A percentile compares a stretch with the other conserved stretches of the same genome.
phyloP scores from a whole-genome alignment of 2,797 vertebrate genomes.

The Nyctalus aviator region DNA sequence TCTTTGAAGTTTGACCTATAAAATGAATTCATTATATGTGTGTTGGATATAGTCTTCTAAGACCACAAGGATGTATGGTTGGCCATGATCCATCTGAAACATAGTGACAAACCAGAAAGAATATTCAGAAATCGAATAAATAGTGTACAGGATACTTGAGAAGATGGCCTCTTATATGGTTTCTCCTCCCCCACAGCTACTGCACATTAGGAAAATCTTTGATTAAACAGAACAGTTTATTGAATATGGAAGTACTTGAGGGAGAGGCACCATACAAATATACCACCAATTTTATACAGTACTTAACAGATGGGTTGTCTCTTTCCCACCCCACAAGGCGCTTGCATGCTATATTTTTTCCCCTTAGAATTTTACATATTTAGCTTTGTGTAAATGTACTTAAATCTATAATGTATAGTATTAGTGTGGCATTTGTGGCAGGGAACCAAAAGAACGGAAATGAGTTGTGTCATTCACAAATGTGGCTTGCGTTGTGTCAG shows the following conservation, averaged over 20 bases:
- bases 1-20: conserved; percentile 50
- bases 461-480: conserved; percentile 72
- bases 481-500: conserved; percentile 48
- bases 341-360: conserved; percentile 9
- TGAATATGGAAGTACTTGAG: conserved; percentile 38
- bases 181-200: background rate
- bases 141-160: conserved; percentile 40
- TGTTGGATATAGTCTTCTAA: conserved; percentile 51
- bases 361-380: conserved; percentile 48
- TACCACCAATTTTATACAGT: background rate
- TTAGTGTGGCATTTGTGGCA: conserved; percentile 65
- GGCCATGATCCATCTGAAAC: conserved; percentile 40
- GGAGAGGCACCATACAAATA: conserved; percentile 25
- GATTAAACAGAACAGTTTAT: conserved; percentile 62
- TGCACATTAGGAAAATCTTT: conserved; percentile 32
- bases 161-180: conserved; percentile 29
- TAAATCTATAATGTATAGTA: conserved; percentile 58
- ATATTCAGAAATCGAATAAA: conserved; percentile 57
- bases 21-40: conserved; percentile 19
- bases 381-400: conserved; percentile 56
- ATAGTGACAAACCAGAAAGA: conserved; percentile 43
- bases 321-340: background rate
- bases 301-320: background rate
- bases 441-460: conserved; percentile 63
- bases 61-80: conserved; percentile 62